Conservation (phyloP, 2,888 invertebrate species). For the Papilio demoleus region DNA sequence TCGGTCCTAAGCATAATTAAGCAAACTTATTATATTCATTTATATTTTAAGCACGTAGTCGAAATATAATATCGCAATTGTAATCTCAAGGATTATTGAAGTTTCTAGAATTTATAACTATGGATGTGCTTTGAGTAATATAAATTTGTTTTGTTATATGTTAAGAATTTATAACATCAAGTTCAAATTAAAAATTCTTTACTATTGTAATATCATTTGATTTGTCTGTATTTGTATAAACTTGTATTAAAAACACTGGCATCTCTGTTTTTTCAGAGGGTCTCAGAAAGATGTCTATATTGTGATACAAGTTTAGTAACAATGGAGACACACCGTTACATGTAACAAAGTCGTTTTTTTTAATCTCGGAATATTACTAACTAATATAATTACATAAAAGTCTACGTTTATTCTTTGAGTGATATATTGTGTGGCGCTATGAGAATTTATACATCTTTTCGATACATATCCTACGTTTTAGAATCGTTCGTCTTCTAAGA, state of each 20-base stretch:
- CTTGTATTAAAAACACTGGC: too few species aligned
- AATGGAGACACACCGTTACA: too few species aligned
- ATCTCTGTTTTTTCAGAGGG: too few species aligned
- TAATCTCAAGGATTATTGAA: slow-evolving; percentile 38
- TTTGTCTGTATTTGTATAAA: too few species aligned
- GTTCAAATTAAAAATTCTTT: too few species aligned
- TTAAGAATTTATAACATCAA: slow-evolving; percentile 20
- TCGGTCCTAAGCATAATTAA: not conserved
- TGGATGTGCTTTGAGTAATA: slow-evolving; percentile 29
- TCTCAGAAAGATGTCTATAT: too few species aligned
- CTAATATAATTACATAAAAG: slow-evolving; percentile 39
- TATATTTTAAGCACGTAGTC: slow-evolving; percentile 38
- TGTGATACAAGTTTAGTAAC: too few species aligned
- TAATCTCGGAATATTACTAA: too few species aligned
- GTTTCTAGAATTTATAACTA: slow-evolving; percentile 39
- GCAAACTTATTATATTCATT: slow-evolving; percentile 23
- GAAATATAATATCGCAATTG: slow-evolving; percentile 36
- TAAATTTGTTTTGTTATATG: slow-evolving; percentile 19
- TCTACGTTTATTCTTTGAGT: slow-evolving; percentile 24
- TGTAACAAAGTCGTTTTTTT: not conserved
- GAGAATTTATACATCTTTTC: slow-evolving; percentile 27
- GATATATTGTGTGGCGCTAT: slow-evolving; percentile 26
- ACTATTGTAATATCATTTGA: too few species aligned
- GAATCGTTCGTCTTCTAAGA: slow-evolving; percentile 4
- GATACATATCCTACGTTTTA: slow-evolving; percentile 18